These are phyloP conservation scores for Trachythela sp. DNA, from an alignment of 64 coral and sea anemone genomes.

Conservation along the genomic window DNA sequence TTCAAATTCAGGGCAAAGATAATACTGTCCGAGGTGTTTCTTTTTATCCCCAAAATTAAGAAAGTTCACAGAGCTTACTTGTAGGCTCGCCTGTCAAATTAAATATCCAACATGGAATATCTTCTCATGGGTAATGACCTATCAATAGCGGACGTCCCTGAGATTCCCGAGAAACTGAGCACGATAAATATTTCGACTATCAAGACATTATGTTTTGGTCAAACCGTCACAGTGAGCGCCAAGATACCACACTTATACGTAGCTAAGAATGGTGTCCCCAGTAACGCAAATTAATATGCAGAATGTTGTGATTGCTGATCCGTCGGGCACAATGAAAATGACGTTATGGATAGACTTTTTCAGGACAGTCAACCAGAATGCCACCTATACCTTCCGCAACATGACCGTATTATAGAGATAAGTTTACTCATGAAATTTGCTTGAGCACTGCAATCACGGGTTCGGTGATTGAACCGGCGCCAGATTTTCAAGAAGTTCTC, in stretches of 20 bases:
- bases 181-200: neutral
- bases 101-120: too few species aligned
- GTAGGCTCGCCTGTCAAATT: too few species aligned
- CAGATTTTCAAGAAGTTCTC: neutral
- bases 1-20: too few species aligned
- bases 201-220: too few species aligned
- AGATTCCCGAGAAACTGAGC: neutral
- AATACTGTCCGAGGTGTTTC: too few species aligned
- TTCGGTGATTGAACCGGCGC: neutral
- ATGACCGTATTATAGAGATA: slow-evolving; percentile 46
- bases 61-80: too few species aligned
- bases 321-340: slow-evolving; percentile 46
- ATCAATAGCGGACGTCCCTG: neutral
- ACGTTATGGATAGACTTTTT: slow-evolving; percentile 50
- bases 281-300: neutral
- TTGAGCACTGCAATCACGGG: neutral
- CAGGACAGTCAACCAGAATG: slow-evolving; percentile 25
- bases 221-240: too few species aligned
- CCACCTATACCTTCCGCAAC: too few species aligned
- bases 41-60: too few species aligned
- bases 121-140: too few species aligned
- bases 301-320: slow-evolving; percentile 20
- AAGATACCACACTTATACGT: too few species aligned
- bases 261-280: neutral
- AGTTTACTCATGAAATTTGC: neutral